phyloP scores from a whole-genome alignment of 1,140 invertebrate species.

The Ostrea denselamellosa region DNA sequence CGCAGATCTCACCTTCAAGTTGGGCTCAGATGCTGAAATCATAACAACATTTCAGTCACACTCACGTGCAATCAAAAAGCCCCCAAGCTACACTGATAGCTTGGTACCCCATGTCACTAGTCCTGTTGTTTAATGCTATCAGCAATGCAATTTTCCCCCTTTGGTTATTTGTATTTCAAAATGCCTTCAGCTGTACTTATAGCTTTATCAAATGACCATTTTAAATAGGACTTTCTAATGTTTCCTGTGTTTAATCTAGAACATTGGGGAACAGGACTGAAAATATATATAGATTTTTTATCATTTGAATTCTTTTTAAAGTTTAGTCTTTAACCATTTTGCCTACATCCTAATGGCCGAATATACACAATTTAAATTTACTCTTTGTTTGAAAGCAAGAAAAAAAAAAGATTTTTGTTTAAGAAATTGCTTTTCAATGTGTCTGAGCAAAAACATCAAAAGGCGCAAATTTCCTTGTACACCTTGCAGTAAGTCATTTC shows the following conservation, averaged over 20 bases:
- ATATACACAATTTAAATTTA: too few species aligned
- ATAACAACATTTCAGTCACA: constrained; percentile 60
- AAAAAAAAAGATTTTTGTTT: too few species aligned
- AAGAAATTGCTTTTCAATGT: too few species aligned
- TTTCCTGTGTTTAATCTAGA: background rate
- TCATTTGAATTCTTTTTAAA: too few species aligned
- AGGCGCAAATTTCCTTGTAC: too few species aligned
- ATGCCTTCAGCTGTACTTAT: background rate
- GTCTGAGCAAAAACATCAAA: too few species aligned
- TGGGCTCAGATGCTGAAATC: constrained; percentile 95
- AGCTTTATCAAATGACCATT: background rate
- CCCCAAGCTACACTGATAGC: background rate
- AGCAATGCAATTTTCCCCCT: background rate
- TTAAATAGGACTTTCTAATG: background rate
- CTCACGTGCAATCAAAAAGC: constrained; percentile 2
- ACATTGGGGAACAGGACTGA: too few species aligned
- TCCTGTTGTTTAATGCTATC: background rate
- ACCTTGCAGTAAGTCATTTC: too few species aligned
- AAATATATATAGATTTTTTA: too few species aligned
- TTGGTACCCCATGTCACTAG: background rate
- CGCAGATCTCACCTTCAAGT: constrained; percentile 92
- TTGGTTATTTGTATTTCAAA: background rate
- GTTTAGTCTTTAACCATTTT: too few species aligned
- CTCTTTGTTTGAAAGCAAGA: too few species aligned
- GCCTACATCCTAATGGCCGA: too few species aligned